A percentile compares a stretch with the other conserved stretches of the same genome.
phyloP scores from a whole-genome alignment of 1,140 invertebrate genomes.

The Drosophila elegans region DNA sequence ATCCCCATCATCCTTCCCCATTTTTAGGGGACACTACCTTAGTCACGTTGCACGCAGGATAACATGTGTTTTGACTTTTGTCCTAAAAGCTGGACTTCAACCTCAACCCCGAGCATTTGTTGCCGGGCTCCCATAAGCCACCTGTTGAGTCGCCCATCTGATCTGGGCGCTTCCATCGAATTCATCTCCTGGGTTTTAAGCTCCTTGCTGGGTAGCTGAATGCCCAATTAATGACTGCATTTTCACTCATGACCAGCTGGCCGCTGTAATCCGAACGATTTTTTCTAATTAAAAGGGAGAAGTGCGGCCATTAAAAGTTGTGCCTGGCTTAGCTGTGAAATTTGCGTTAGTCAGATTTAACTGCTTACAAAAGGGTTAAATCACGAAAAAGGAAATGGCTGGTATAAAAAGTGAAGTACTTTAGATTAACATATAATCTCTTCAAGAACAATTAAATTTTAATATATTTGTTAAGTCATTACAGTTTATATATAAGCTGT shows the following conservation, averaged over 20 bases:
- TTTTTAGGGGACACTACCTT: not conserved
- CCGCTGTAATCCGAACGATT: not conserved
- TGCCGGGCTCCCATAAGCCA: not conserved
- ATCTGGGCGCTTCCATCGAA: too few species aligned
- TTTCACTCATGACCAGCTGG: too few species aligned
- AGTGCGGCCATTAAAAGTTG: not conserved
- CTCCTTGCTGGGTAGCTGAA: not conserved
- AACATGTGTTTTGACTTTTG: not conserved
- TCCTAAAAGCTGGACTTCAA: not conserved
- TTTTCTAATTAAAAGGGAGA: not conserved
- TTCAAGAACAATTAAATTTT: too few species aligned
- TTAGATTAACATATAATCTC: too few species aligned
- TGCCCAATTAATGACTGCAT: conserved; percentile 1
- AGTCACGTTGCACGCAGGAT: not conserved
- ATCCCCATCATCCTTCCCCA: not conserved
- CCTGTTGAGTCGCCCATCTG: not conserved
- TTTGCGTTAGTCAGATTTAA: too few species aligned
- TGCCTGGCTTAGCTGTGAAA: too few species aligned
- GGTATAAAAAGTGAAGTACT: too few species aligned
- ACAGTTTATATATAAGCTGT: too few species aligned
- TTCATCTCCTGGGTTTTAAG: not conserved
- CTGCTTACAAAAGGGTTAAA: too few species aligned
- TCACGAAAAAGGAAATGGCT: too few species aligned
- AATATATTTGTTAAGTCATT: too few species aligned
- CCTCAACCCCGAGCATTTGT: not conserved